Base-by-base conservation (phyloP, 2,113 vertebrate genomes). In the Psephotus haematonotus region DNA sequence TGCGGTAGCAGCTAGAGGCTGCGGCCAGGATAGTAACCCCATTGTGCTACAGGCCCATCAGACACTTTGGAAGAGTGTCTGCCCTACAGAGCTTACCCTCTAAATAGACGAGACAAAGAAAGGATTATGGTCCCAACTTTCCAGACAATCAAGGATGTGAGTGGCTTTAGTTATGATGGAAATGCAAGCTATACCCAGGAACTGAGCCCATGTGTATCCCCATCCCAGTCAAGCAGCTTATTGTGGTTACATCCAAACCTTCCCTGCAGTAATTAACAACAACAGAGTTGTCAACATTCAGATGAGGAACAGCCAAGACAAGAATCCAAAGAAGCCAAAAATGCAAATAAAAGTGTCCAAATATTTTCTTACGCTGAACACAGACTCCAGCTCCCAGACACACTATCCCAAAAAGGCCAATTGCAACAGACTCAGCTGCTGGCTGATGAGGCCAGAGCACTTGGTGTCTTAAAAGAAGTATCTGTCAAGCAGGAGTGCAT, bases 291-390 rank as follows among this genome's bases (percentile, higher is more conserved):
- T 84, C 65, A 17, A 60, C 77, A 76, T 82, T 85, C 89, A 87
- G 33, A 89, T 62, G 84, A 93, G 44, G 33, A 93, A 87, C 16
- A 28, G 62, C 33, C 35, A 88, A 86, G 59, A 86, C 2, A 4
- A 93, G 46, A 92, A 90, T 18, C 11, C 47, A 93, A 95, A 89
- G 39, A 68, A 95, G 65, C 33, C 47, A 95, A 92, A 93, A 89
- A 95, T 41, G 78, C 77, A 93, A 71, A 87, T 33, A 43, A 28
- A 76, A 82, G 74, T 14, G 33, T 65, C 77, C 57, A 76, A 87
- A 46, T 62, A 55, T 82, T 87, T 93, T 94, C 62, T 65, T 70
- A 39, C 83, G 68, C 60, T 37, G 57, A 82, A 62, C 41, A 72
- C 0, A 87, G 57, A 79, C 62, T 89, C 39, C 84, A 72, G 6